Base-by-base conservation (phyloP, 2,113 vertebrate species). In the Chaenocephalus aceratus region DNA sequence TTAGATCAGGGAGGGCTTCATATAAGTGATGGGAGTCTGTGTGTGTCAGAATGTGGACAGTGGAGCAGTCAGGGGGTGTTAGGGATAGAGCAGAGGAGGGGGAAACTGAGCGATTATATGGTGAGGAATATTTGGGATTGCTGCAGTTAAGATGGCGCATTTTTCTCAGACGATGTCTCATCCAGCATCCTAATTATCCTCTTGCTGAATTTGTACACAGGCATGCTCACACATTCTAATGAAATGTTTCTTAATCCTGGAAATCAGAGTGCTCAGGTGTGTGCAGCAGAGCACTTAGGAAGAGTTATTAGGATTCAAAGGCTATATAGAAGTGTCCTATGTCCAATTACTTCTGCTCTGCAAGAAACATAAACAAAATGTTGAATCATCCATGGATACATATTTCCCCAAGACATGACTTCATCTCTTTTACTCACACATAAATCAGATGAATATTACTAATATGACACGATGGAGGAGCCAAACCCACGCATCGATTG, bases 111-210 rank as follows among this genome's bases (percentile, higher is more conserved):
- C 0, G 15, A 21, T 0, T 63, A 51, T 41, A 82, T 60, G 34
- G 26, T 11, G 64, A 63, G 62, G 70, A 86, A 67, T 72, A 71
- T 56, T 48, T 53, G 46, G 73, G 85, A 75, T 84, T 61, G 52
- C 61, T 72, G 77, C 74, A 41, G 75, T 69, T 63, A 77, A 67
- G 23, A 81, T 78, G 78, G 54, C 9, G 49, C 54, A 46, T 16
- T 67, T 61, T 46, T 52, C 53, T 75, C 8, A 67, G 36, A 77
- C 9, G 67, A 76, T 5, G 68, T 36, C 34, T 79, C 76, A 14
- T 5, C 41, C 52, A 61, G 75, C 74, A 81, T 0, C 45, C 14
- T 69, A 64, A 81, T 68, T 56, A 44, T 14, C 44, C 49, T 34
- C 36, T 23, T 14, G 4, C 72, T 65, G 66, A 64, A 70, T 21